A percentile compares a stretch with the other conserved stretches of the same genome.
These are phyloP conservation scores for Spea bombifrons DNA, from an alignment of 2,113 vertebrate genomes.

Conservation along the genomic window DNA sequence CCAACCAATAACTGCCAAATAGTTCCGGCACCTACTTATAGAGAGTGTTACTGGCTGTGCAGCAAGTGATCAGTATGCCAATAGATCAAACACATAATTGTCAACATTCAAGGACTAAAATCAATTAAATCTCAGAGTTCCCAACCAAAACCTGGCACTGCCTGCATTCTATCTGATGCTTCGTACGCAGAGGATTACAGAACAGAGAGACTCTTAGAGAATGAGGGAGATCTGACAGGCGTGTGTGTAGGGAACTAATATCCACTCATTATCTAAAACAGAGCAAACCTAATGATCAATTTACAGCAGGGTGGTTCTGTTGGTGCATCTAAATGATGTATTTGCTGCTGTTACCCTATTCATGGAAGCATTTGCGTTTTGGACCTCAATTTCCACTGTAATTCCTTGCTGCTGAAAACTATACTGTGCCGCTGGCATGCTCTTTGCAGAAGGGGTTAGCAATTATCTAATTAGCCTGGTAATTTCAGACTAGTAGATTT, in stretches of 20 bases:
- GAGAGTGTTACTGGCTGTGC: background rate
- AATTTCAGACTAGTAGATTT: no score
- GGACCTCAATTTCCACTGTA: no score
- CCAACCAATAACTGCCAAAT: slow-evolving; percentile 33
- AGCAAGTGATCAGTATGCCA: slow-evolving; percentile 32
- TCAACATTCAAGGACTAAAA: slow-evolving; percentile 20
- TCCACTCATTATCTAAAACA: slow-evolving; percentile 25
- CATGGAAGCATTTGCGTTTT: no score
- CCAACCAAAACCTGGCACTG: slow-evolving; percentile 12
- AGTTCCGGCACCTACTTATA: slow-evolving; percentile 22
- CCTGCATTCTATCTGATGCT: background rate
- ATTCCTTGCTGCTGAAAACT: no score
- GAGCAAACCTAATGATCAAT: slow-evolving; percentile 18
- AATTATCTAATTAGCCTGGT: no score
- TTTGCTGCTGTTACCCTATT: no score
- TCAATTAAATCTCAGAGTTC: slow-evolving; percentile 28
- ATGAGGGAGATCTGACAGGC: slow-evolving; percentile 7
- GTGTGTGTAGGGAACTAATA: slow-evolving; percentile 2
- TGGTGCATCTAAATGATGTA: background rate
- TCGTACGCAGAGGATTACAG: background rate
- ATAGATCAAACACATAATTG: slow-evolving; percentile 27
- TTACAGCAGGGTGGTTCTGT: background rate
- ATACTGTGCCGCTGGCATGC: no score
- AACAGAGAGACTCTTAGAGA: background rate
- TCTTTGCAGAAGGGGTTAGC: no score